Evolutionary conservation across 2,888 invertebrate species (phyloP).

Genomic region (Troides aeacus): DNA sequence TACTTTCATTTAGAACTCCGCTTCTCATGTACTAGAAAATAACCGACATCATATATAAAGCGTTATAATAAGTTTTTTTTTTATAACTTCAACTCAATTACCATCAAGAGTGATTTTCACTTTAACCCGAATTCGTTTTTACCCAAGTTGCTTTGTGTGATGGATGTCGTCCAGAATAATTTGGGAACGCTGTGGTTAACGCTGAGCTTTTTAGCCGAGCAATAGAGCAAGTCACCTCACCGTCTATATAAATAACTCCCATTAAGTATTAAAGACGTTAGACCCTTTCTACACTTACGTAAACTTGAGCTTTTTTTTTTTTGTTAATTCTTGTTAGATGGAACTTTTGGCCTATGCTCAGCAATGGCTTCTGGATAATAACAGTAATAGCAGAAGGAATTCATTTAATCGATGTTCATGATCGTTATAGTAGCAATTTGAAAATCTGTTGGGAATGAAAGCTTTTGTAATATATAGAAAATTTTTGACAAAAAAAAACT

Average conservation of each 20-base stretch:
- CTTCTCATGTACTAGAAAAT: background rate
- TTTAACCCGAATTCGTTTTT: constrained; percentile 1
- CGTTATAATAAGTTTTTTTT: constrained; percentile 9
- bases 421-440: too few species aligned
- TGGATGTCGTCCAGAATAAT: constrained; percentile 60
- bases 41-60: background rate
- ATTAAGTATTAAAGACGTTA: constrained; percentile 41
- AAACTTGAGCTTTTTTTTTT: background rate
- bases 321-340: background rate
- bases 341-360: too few species aligned
- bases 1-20: background rate
- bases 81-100: background rate
- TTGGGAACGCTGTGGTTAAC: constrained; percentile 52
- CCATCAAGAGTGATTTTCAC: constrained; percentile 28
- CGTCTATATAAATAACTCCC: constrained; percentile 59
- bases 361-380: too few species aligned
- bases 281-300: constrained; percentile 34
- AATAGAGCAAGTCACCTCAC: constrained; percentile 64
- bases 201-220: constrained; percentile 43
- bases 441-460: too few species aligned
- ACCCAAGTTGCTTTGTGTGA: constrained; percentile 38
- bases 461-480: too few species aligned
- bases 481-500: too few species aligned
- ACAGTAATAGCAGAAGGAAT: too few species aligned
- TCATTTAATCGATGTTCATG: too few species aligned